A percentile compares a stretch with the other conserved stretches of the same genome.
These are phyloP conservation scores for Tetropium fuscum DNA, from an alignment of 2,888 invertebrate genomes.

Conservation along the genomic window DNA sequence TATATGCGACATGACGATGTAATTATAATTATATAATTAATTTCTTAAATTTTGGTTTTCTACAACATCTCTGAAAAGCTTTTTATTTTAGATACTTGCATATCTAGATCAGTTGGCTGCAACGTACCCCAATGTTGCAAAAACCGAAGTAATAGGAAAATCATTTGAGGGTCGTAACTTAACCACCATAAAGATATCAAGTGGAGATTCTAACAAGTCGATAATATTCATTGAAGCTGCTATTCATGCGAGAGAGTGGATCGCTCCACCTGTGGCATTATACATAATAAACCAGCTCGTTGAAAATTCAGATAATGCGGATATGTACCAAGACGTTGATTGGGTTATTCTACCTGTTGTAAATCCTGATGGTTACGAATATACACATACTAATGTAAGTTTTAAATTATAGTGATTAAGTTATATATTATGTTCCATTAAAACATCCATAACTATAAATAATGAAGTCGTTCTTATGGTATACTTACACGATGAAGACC, in stretches of 20 bases:
- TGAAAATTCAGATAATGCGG: conserved; percentile 69
- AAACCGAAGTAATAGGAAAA: conserved; percentile 69
- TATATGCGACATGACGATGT: conserved; percentile 34
- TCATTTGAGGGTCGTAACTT: conserved; percentile 72
- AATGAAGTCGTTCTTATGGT: too few relatives aligned
- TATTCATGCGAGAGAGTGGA: conserved; percentile 79
- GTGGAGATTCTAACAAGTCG: conserved; percentile 66
- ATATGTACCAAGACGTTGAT: conserved; percentile 73
- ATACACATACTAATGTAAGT: conserved; percentile 66
- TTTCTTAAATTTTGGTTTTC: neutral
- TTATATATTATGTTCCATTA: neutral
- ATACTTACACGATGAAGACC: too few relatives aligned
- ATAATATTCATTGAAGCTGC: conserved; percentile 73
- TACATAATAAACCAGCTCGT: conserved; percentile 76
- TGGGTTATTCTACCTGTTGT: conserved; percentile 76
- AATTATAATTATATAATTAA: neutral
- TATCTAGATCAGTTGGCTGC: conserved; percentile 67
- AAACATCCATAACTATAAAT: too few relatives aligned
- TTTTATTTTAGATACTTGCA: conserved; percentile 53
- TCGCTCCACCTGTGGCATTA: conserved; percentile 74
- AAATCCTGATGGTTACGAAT: conserved; percentile 81
- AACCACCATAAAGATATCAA: conserved; percentile 71
- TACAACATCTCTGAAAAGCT: too few relatives aligned
- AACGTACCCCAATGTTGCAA: conserved; percentile 68
- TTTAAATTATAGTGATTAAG: neutral